Percentiles rank a stretch among this genome's conserved stretches.
These are phyloP conservation scores for Apodemia mormo DNA, from an alignment of 2,888 invertebrate species.

Conservation along the genomic window DNA sequence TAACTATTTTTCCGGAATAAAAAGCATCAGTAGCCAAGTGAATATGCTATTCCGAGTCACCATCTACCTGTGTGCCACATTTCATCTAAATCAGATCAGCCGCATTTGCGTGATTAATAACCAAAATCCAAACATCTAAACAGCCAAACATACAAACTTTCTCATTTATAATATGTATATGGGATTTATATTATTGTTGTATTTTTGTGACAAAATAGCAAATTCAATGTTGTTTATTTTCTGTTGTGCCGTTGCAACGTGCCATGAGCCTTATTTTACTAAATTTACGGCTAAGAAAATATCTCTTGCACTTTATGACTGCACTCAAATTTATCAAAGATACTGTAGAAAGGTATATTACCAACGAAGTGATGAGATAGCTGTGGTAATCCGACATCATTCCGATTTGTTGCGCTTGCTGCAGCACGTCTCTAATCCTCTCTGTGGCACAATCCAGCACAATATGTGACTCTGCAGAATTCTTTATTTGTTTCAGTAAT, in stretches of 20 bases:
- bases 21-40: no score
- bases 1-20: no score
- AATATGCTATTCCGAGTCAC: no score
- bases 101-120: no score
- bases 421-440: constrained; percentile 91
- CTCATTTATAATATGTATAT: no score
- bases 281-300: neutral
- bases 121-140: no score
- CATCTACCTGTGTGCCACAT: no score
- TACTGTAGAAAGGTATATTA: constrained; percentile 61
- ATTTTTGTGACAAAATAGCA: no score
- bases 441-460: constrained; percentile 94
- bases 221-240: neutral
- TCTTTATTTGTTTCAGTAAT: constrained; percentile 94
- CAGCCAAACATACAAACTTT: no score
- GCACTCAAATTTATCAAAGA: neutral
- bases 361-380: constrained; percentile 95
- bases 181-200: no score
- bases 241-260: neutral
- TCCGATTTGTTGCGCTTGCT: constrained; percentile 97
- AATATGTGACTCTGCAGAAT: constrained; percentile 94
- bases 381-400: constrained; percentile 98
- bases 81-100: no score
- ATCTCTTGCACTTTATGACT: neutral
- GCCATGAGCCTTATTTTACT: constrained; percentile 8